Conservation (phyloP, 2,888 invertebrate genomes). For the Synergus japonicus region DNA sequence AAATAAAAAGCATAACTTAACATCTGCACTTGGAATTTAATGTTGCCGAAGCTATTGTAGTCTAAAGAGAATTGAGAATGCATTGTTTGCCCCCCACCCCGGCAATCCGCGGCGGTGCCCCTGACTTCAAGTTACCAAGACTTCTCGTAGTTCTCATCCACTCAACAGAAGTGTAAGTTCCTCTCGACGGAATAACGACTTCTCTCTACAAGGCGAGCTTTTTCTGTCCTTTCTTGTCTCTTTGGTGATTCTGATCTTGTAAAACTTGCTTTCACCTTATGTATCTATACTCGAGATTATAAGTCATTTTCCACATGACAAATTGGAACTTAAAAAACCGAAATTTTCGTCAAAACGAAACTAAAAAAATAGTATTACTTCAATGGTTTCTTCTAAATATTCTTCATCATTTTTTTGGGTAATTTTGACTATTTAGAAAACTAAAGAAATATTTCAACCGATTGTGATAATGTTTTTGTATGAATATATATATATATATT, state of each 20-base stretch:
- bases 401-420: too few relatives aligned
- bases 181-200: slow-evolving; percentile 35
- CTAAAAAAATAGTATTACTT: background rate
- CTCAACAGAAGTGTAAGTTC: slow-evolving; percentile 20
- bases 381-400: too few relatives aligned
- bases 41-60: slow-evolving; percentile 25
- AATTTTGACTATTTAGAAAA: background rate
- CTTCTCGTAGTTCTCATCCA: slow-evolving; percentile 7
- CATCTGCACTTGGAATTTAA: slow-evolving; percentile 24
- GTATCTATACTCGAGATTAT: slow-evolving; percentile 1
- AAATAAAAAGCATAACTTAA: slow-evolving; percentile 17
- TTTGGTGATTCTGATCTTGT: background rate
- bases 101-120: background rate
- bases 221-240: slow-evolving; percentile 6
- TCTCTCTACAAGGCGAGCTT: slow-evolving; percentile 29
- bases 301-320: background rate
- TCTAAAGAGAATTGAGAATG: background rate
- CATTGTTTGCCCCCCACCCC: slow-evolving; percentile 10
- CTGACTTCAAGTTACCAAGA: background rate
- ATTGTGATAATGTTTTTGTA: too few relatives aligned
- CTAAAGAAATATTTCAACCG: too few relatives aligned
- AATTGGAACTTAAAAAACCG: background rate
- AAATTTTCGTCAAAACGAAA: background rate
- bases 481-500: too few relatives aligned
- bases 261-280: background rate